Evolutionary conservation across 2,888 invertebrate species (phyloP).

Genomic region (Gerris lacustris): DNA sequence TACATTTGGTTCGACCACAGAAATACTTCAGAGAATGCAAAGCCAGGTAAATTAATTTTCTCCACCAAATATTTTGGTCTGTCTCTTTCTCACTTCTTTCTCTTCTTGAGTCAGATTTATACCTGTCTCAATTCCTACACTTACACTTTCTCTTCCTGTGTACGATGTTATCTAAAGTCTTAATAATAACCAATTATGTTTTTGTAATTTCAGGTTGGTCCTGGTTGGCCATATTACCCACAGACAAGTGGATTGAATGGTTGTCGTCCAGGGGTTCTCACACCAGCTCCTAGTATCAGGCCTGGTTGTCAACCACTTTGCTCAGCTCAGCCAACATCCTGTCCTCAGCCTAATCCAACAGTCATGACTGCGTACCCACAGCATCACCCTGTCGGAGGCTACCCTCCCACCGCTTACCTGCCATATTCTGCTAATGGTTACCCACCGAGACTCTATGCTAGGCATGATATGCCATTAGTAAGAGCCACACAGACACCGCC

Average conservation of each 20-base stretch:
- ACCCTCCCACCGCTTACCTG: background rate
- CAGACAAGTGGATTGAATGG: background rate
- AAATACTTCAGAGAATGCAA: conserved; percentile 64
- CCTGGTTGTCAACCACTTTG: background rate
- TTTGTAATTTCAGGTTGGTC: background rate
- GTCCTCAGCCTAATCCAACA: background rate
- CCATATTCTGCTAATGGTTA: background rate
- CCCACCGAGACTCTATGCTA: background rate
- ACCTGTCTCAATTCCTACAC: too few species aligned
- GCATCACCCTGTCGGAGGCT: background rate
- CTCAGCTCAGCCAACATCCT: background rate
- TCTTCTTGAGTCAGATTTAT: too few species aligned
- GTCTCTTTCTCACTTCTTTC: too few species aligned
- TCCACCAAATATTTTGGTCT: background rate
- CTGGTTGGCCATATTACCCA: background rate
- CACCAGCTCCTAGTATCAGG: background rate
- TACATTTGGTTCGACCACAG: conserved; percentile 66
- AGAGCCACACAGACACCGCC: background rate
- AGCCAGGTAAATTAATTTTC: background rate
- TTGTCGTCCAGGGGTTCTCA: background rate
- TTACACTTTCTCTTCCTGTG: too few species aligned
- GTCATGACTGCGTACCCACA: background rate
- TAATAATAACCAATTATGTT: too few species aligned
- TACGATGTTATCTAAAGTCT: too few species aligned
- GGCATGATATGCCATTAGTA: background rate